Evolutionary conservation across 2,113 vertebrate species (phyloP).

Genomic region (Cephalopterus ornatus): DNA sequence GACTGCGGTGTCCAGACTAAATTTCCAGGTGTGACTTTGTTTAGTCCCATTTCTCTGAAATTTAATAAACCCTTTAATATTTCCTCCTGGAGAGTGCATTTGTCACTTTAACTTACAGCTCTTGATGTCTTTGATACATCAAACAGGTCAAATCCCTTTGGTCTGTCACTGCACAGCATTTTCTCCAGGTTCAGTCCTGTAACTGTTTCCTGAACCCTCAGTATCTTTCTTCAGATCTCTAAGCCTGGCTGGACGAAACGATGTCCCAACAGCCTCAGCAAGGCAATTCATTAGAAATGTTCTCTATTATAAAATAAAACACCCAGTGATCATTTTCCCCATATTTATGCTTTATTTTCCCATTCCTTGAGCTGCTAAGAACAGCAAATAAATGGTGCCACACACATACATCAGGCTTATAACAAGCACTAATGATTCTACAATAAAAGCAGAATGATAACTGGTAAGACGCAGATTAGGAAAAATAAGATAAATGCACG

Average conservation of each 20-base stretch:
- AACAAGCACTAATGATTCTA: slow-evolving; percentile 20
- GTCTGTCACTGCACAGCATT: background rate
- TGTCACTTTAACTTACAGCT: background rate
- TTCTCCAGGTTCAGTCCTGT: background rate
- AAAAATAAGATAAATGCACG: slow-evolving; percentile 24
- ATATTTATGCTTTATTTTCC: background rate
- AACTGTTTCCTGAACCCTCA: background rate
- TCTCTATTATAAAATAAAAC: background rate
- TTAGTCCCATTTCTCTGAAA: background rate
- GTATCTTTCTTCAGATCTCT: background rate
- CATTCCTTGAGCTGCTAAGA: background rate
- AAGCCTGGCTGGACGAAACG: background rate
- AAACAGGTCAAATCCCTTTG: background rate
- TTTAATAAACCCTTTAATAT: slow-evolving; percentile 12
- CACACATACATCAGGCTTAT: background rate
- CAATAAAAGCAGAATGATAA: slow-evolving; percentile 16
- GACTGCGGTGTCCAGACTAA: background rate
- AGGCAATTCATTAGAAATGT: background rate
- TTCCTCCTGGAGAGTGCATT: background rate
- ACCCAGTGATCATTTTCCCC: background rate
- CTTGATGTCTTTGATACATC: background rate
- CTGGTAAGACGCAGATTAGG: slow-evolving; percentile 1
- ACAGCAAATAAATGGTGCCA: background rate
- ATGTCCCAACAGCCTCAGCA: background rate
- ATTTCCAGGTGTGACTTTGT: background rate